Evolutionary conservation across 2,797 vertebrate genomes (phyloP), one percentile per base, ranked within the genome.

Genomic region (Danio aesculapii): DNA sequence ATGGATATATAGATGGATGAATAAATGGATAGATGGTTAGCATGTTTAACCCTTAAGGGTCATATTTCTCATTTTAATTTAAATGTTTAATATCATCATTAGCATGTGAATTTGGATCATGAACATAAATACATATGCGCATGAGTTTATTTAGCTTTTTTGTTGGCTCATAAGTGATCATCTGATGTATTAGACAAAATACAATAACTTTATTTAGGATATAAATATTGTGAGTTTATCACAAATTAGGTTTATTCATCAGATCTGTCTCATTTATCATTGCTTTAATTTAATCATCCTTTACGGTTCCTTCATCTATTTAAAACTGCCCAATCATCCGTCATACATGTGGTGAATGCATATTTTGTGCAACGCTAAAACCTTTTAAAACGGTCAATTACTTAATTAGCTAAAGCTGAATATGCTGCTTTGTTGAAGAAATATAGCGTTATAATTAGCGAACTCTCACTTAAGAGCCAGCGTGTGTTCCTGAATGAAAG

Each of bases 371-470:
- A 46, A 19, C 39, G 69, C 62, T 52, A 10, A 94, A 93, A 82
- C 46, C n/a, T 21, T 67, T 55, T 84, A 91, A 92, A 94, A 84
- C 92, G 88, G 90, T 93, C 91, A 92, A 87, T 91, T 91, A 91
- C 93, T 95, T 96, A 96, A 96, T 93, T 95, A 94, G 90, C 92
- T 94, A 92, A 93, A 94, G 93, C 92, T 97, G 95, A 98, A 97
- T 97, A 94, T 94, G 89, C 91, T 89, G 92, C 95, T 97, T 98
- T 97, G 96, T 97, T 95, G 91, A 88, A 87, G 94, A 95, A 96
- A 96, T 94, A 95, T 95, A 95, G 94, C 93, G 92, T 91, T 92
- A 92, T 95, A 94, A 94, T 96, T 94, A 94, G 92, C 92, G 81
- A 88, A 84, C 58, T 77, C 73, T 84, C 86, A 87, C 88, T 86